Base-by-base conservation (phyloP, 2,888 invertebrate species). In the Onthophagus sagittarius region DNA sequence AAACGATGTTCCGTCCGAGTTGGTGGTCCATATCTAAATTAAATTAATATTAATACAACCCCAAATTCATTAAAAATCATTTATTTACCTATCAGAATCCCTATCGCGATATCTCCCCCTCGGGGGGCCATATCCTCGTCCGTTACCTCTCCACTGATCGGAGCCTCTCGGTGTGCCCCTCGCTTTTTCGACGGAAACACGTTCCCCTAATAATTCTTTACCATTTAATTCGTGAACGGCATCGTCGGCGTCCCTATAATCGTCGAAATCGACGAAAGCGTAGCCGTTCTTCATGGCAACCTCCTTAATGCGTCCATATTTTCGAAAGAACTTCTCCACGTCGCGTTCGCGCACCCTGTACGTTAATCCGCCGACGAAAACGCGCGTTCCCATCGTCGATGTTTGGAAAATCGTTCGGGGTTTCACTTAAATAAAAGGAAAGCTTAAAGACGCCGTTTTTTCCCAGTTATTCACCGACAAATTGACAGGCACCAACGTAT, bases 181-280 rank as follows among this genome's bases (percentile, higher is more conserved):
- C 77, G 93, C 94, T 82, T 93, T 90, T 89, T 95, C 94, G 87
- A 95, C 94, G 84, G 92, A 91, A 85, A 95, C 93, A 89, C 97
- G 92, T 89, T 98, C 98, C 15, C 98, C 98, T 76, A 97, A 89
- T 78, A 99, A 88, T 82, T 98, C 97, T 86, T 96, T 97, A 64
- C 99, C 99, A 87, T 99, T 98, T 79, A 99, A 87, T 86, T 99
- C 99, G 87, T 98, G 97, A 0, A 98, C 97, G 4, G 99, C 99
- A 88, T 99, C 99, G 86, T 99, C 98, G 69, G 98, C 98, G 88
- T 98, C 98, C 85, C 97, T 90, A 83, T 96, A 93, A 85, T 98
- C 97, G 85, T 98, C 98, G 87, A 98, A 98, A 89, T 98, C 98
- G 87, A 98, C 97, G 92, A 98, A 98, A 77, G 96, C 97, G 88